These are phyloP conservation scores for Eupristina koningsbergeri DNA, from an alignment of 1,140 invertebrate species.

Conservation along the genomic window DNA sequence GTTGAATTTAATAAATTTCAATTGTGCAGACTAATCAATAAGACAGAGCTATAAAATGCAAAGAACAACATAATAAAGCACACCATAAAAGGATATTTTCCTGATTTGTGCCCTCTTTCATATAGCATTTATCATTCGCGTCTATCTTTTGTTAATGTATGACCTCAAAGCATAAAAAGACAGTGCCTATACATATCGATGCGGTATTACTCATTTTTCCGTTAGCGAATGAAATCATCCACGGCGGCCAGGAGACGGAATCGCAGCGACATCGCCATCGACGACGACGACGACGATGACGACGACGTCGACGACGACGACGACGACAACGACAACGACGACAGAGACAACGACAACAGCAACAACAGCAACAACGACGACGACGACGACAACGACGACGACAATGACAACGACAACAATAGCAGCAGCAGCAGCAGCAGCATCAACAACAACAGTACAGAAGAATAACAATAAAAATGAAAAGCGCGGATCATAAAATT, in stretches of 20 bases:
- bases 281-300: background rate
- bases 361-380: background rate
- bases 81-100: slow-evolving; percentile 24
- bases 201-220: slow-evolving; percentile 38
- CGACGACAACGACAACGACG: background rate
- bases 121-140: background rate
- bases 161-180: slow-evolving; percentile 33
- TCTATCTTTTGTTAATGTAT: slow-evolving; percentile 13
- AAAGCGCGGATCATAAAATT: background rate
- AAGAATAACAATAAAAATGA: too few relatives aligned
- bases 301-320: background rate
- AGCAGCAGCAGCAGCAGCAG: background rate
- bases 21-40: background rate
- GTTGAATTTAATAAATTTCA: background rate
- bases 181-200: slow-evolving; percentile 25
- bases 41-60: background rate
- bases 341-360: background rate
- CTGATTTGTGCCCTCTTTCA: slow-evolving; percentile 28
- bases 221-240: slow-evolving; percentile 14
- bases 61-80: background rate
- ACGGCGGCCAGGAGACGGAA: too few relatives aligned
- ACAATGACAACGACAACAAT: background rate
- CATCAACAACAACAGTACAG: background rate
- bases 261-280: background rate
- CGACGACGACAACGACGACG: background rate